Conservation (phyloP, 1,140 invertebrate genomes). For the Acromyrmex echinatior region DNA sequence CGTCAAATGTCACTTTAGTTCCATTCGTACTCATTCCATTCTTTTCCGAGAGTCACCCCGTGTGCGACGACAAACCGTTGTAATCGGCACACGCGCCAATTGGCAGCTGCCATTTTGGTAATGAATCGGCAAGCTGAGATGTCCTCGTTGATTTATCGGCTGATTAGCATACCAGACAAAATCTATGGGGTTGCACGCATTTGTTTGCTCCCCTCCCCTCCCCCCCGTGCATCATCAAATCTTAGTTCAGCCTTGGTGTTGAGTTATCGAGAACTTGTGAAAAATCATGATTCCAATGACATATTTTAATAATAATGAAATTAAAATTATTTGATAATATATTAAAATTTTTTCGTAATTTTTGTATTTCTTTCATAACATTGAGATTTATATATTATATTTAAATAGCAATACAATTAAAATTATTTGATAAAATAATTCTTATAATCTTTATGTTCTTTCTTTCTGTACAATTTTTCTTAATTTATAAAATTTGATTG, state of each 20-base stretch:
- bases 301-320: not conserved
- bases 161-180: slow-evolving; percentile 72
- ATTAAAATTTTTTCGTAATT: too few species aligned
- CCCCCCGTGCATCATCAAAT: slow-evolving; percentile 34
- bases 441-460: not conserved
- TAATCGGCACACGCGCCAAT: slow-evolving; percentile 74
- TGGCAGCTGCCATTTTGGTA: slow-evolving; percentile 77
- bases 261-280: not conserved
- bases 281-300: not conserved
- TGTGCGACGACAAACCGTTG: slow-evolving; percentile 22
- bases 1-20: slow-evolving; percentile 54
- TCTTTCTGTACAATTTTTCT: not conserved
- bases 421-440: not conserved
- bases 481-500: not conserved
- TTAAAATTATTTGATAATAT: not conserved
- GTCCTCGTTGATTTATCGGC: slow-evolving; percentile 75
- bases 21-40: slow-evolving; percentile 53
- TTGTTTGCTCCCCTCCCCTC: not conserved
- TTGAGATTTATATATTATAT: not conserved
- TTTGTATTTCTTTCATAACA: too few species aligned
- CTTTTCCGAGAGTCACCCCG: slow-evolving; percentile 28
- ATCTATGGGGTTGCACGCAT: slow-evolving; percentile 51
- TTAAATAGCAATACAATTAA: not conserved
- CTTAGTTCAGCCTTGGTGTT: not conserved
- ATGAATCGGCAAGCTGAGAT: slow-evolving; percentile 72